Evolutionary conservation across 2,888 invertebrate species (phyloP).

Genomic region (Nemurella pictetii): DNA sequence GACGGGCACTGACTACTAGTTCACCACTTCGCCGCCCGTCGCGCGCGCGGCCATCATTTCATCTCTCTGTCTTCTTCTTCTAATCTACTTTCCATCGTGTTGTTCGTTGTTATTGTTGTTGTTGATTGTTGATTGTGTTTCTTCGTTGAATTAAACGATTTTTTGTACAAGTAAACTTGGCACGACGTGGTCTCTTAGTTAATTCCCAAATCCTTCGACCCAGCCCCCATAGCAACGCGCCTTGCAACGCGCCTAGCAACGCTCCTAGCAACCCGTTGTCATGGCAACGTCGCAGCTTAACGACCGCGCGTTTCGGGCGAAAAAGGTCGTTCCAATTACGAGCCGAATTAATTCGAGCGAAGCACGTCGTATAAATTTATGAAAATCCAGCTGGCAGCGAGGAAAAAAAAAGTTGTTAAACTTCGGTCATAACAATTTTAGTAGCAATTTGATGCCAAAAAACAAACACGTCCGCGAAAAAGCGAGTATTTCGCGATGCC

Average conservation of each 20-base stretch:
- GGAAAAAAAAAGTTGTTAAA: background rate
- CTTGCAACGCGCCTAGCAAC: no score
- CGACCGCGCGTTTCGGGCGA: background rate
- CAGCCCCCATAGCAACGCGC: background rate
- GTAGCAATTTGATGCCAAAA: background rate
- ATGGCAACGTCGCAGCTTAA: background rate
- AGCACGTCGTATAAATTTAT: background rate
- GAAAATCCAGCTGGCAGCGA: background rate
- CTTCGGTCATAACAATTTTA: background rate
- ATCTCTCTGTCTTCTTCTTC: background rate
- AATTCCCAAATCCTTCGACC: no score
- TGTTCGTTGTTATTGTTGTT: background rate
- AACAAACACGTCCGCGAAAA: background rate
- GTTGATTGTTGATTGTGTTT: background rate
- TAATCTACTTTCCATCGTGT: background rate
- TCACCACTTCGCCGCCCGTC: background rate
- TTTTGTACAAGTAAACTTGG: background rate
- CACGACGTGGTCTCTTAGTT: background rate
- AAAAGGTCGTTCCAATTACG: background rate
- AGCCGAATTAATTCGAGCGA: background rate
- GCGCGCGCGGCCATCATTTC: background rate
- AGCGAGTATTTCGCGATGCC: background rate
- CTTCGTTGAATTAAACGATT: background rate
- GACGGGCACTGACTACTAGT: background rate
- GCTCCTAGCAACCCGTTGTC: no score